Base-by-base conservation (phyloP, 1,140 invertebrate genomes). In the Pantala flavescens region DNA sequence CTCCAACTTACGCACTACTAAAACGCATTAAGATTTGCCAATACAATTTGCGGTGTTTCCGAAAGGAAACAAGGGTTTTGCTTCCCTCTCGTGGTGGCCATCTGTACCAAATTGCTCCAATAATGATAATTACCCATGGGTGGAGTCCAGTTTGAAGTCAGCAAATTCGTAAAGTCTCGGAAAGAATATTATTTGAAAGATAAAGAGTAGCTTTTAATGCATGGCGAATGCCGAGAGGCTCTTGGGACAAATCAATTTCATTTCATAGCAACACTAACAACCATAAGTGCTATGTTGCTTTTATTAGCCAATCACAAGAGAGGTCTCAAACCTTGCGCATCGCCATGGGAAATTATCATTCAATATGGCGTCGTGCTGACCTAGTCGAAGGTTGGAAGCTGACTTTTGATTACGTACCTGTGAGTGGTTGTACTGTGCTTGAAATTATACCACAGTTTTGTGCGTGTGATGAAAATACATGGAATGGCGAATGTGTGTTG, bases 331-430 rank as follows among this genome's bases (percentile, higher is more conserved):
- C 49, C 49, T 21, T 63, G 49, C 49, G 49, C 49, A 16, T 63
- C 49, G 14, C n/a, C 49, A 19, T 63, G 49, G 49, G 49, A 63
- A 63, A 63, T 63, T 63, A 63, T 63, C 14, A 63, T 63, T 63
- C 49, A 63, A 63, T 63, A 63, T 63, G 49, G 49, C 49, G 49
- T 63, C 49, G n/a, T 63, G 49, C 49, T 63, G 49, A 63, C 49
- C 49, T 63, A 63, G 49, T 63, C 49, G 49, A 19, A 63, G 49
- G 49, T 16, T 63, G 14, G 49, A 63, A 63, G 49, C 16, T 63
- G 49, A 16, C 49, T 63, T 16, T 19, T 21, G n/a, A 63, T 19
- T 63, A 19, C 49, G n/a, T 16, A 63, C n/a, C n/a, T 63, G 49
- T 16, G 49, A 63, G 12, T 63, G 49, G 49, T 3, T 63, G 14